Conservation (phyloP, 2,888 invertebrate species). For the Gastrophysa polygoni region DNA sequence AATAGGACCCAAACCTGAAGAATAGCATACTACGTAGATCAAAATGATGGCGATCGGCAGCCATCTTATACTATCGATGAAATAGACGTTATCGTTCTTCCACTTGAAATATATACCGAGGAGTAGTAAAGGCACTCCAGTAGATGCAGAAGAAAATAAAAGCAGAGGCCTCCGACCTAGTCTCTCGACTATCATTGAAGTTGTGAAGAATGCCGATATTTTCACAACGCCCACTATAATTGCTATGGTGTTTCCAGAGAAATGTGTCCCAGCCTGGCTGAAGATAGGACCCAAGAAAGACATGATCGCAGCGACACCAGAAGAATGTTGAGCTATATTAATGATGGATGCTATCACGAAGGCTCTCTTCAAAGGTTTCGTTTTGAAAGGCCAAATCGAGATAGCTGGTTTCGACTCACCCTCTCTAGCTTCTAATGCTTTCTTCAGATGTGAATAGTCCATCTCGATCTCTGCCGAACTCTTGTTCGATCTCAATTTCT, state of each 20-base stretch:
- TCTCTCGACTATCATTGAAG: slow-evolving; percentile 74
- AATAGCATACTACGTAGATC: slow-evolving; percentile 74
- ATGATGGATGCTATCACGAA: slow-evolving; percentile 72
- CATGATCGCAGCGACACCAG: slow-evolving; percentile 78
- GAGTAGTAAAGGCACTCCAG: slow-evolving; percentile 62
- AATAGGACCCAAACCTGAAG: slow-evolving; percentile 71
- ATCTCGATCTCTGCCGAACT: background rate
- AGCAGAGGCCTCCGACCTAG: slow-evolving; percentile 74
- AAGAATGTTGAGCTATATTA: slow-evolving; percentile 82
- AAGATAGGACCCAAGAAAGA: slow-evolving; percentile 77
- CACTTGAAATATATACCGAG: slow-evolving; percentile 67
- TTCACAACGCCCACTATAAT: slow-evolving; percentile 80
- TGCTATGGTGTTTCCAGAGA: slow-evolving; percentile 68
- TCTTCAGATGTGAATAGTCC: slow-evolving; percentile 53
- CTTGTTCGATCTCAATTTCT: slow-evolving; percentile 15
- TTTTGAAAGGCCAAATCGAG: slow-evolving; percentile 13
- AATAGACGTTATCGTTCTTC: slow-evolving; percentile 44
- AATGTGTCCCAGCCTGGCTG: slow-evolving; percentile 65
- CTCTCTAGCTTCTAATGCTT: slow-evolving; percentile 64
- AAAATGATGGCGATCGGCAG: slow-evolving; percentile 73
- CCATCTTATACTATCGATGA: slow-evolving; percentile 62
- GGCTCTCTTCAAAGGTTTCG: slow-evolving; percentile 55
- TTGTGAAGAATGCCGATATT: slow-evolving; percentile 69
- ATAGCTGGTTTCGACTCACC: background rate
- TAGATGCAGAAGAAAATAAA: slow-evolving; percentile 47